A percentile compares a stretch with the other conserved stretches of the same genome.
phyloP scores from a whole-genome alignment of 2,888 invertebrate species.

The Pammene fasciana region DNA sequence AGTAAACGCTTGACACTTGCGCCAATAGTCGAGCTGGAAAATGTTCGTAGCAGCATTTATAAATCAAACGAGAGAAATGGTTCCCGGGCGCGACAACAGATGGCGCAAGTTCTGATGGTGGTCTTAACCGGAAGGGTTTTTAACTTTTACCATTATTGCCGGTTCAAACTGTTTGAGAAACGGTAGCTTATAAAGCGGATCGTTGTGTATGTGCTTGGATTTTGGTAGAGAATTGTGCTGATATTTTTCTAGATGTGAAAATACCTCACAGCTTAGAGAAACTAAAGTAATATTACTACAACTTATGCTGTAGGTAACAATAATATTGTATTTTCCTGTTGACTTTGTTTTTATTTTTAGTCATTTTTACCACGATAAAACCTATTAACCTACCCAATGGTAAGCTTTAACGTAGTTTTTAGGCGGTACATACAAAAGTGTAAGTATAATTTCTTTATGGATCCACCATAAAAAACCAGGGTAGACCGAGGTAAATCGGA shows the following conservation, averaged over 20 bases:
- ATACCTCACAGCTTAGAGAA: not conserved
- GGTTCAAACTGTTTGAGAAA: conserved; percentile 40
- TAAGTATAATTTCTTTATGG: too few species aligned
- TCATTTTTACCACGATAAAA: too few species aligned
- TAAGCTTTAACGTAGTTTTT: too few species aligned
- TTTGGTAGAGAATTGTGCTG: not conserved
- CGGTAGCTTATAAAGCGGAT: conserved; percentile 10
- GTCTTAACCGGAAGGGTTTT: conserved; percentile 39
- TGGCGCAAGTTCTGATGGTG: conserved; percentile 55
- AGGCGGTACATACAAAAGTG: too few species aligned
- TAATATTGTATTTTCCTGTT: too few species aligned
- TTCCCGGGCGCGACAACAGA: conserved; percentile 57
- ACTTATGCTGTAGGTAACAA: not conserved
- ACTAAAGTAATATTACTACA: not conserved
- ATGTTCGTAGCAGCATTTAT: conserved; percentile 55
- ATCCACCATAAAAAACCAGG: too few species aligned
- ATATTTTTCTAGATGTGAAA: not conserved
- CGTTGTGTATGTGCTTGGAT: not conserved
- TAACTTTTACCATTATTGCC: conserved; percentile 42
- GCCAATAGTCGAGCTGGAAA: conserved; percentile 46
- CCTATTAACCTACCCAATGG: too few species aligned
- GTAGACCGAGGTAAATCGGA: too few species aligned
- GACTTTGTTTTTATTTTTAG: too few species aligned
- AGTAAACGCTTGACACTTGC: conserved; percentile 41
- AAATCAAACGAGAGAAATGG: conserved; percentile 66